A percentile compares a stretch with the other conserved stretches of the same genome.
Conservation (phyloP, 2,888 invertebrate species). For the Thymelicus lineola region DNA sequence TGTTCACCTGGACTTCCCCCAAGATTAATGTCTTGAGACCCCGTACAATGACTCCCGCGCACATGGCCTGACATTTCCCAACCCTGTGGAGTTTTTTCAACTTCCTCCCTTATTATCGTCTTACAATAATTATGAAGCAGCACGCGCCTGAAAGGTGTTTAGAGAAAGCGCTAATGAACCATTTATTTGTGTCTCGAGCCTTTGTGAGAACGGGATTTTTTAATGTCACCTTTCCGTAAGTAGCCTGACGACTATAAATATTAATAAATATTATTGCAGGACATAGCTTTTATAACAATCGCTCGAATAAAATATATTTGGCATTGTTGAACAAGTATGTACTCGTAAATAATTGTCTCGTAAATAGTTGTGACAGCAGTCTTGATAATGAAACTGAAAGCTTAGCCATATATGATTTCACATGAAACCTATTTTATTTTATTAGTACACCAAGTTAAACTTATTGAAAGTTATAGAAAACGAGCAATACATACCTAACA, state of each 20-base stretch:
- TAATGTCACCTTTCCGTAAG: slow-evolving; percentile 27
- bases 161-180: slow-evolving; percentile 75
- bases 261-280: too few species aligned
- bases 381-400: too few species aligned
- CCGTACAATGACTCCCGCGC: slow-evolving; percentile 73
- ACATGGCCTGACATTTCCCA: slow-evolving; percentile 71
- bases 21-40: slow-evolving; percentile 78
- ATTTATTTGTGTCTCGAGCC: slow-evolving; percentile 51
- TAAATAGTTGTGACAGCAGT: too few species aligned
- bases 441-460: too few species aligned
- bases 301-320: not conserved
- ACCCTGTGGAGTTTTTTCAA: slow-evolving; percentile 64
- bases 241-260: slow-evolving; percentile 33
- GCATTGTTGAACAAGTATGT: not conserved
- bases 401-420: too few species aligned
- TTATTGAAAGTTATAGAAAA: too few species aligned
- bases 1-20: slow-evolving; percentile 76
- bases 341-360: too few species aligned
- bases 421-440: too few species aligned
- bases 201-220: slow-evolving; percentile 43
- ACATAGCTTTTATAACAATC: too few species aligned
- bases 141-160: slow-evolving; percentile 80
- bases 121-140: slow-evolving; percentile 63
- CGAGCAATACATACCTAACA: too few species aligned
- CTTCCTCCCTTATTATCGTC: slow-evolving; percentile 73